Base-by-base conservation (phyloP, 2,113 vertebrate genomes). In the Rhodinocichla rosea region DNA sequence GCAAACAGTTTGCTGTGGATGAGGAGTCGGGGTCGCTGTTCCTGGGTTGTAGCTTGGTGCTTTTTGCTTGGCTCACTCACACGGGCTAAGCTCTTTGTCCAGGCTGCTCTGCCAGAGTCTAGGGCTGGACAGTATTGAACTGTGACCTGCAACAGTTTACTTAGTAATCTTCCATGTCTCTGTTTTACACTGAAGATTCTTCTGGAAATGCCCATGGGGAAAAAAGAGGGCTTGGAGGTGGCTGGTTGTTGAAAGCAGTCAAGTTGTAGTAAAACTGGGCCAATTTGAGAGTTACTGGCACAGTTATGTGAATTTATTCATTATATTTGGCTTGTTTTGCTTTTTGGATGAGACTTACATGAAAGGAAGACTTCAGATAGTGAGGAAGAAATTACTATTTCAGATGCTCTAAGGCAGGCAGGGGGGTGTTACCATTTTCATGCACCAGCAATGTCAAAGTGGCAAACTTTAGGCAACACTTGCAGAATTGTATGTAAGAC, bases 211-310 rank as follows among this genome's bases (percentile, higher is more conserved):
- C 76, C 26, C 20, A 15, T n/a, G n/a, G 59, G 91, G 57, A 30
- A 60, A 49, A 59, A 59, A 73, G 59, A 45, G 28, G 15, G 53
- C 5, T 84, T 90, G 78, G 60, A 91, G 67, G 68, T 92, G 75
- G 22, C 63, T 86, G 32, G 50, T 69, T 89, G 83, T 86, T 83
- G 91, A 80, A 96, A 90, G 57, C 57, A 53, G 63, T 85, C 30
- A 44, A 47, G 40, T 53, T 88, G 56, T 45, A 65, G 3, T 60
- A 73, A 45, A 88, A 77, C 42, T 30, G 63, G 23, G 79, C 82
- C 83, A 80, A 9, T 69, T 50, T 18, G 50, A 76, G 59, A 49
- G 32, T 80, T 92, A 53, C 63, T 92, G 86, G 78, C 82, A 60
- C 10, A 21, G 26, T 83, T 82, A 15, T 28, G 18, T 85, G 37